Conservation (phyloP, 1,140 invertebrate species). For the Drosophila lacteicornis region DNA sequence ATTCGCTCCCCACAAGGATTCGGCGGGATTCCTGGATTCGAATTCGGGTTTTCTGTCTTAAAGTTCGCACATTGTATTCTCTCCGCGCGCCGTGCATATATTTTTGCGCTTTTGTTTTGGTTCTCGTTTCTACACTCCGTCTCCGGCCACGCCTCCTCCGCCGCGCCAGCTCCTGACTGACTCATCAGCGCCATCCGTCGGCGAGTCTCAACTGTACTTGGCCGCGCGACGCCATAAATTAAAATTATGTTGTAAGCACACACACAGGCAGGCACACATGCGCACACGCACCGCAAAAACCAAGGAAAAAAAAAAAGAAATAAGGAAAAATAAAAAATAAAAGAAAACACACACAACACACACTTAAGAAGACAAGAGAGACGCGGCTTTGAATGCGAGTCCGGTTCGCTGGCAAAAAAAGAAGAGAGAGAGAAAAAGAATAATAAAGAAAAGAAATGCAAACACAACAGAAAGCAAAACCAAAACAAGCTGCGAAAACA, state of each 20-base stretch:
- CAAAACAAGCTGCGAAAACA: conserved; percentile 17
- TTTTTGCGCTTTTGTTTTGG: conserved; percentile 80
- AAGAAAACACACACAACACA: conserved; percentile 32
- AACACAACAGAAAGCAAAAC: conserved; percentile 40
- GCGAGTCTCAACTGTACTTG: conserved; percentile 75
- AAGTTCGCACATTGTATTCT: conserved; percentile 3
- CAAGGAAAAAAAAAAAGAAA: conserved; percentile 7
- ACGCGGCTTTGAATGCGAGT: conserved; percentile 19
- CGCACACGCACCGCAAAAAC: conserved; percentile 28
- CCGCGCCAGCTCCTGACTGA: conserved; percentile 29
- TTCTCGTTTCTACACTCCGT: conserved; percentile 61
- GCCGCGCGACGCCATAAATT: conserved; percentile 68
- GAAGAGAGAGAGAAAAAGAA: conserved; percentile 6
- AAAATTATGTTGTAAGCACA: conserved; percentile 80
- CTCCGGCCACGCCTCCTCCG: conserved; percentile 15
- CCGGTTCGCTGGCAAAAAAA: conserved; percentile 50
- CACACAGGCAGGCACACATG: conserved; percentile 41
- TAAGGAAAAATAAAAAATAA: conserved; percentile 22
- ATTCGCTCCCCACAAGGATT: conserved; percentile 26
- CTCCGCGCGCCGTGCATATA: conserved; percentile 21
- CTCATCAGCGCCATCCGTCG: conserved; percentile 59
- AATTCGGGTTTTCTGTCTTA: conserved; percentile 20
- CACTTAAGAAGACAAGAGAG: conserved; percentile 11
- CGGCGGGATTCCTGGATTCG: conserved; percentile 6
- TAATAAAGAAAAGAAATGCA: conserved; percentile 29